Evolutionary conservation across 2,888 invertebrate species (phyloP).

Genomic region (Drosophila mercatorum): DNA sequence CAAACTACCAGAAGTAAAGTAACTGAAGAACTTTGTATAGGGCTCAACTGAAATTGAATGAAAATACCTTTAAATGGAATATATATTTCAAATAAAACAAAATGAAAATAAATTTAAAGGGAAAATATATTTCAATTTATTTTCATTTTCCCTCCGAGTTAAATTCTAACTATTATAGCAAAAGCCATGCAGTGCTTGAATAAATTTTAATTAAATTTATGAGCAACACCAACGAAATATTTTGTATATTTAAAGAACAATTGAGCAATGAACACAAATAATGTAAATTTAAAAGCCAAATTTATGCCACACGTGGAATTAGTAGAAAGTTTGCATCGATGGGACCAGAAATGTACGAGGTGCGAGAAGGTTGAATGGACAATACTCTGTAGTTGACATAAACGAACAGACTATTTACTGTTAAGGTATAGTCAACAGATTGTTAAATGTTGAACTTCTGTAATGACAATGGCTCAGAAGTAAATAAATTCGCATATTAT

Average conservation of each 20-base stretch:
- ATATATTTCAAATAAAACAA: conserved; percentile 22
- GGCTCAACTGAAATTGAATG: no score
- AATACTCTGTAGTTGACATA: background rate
- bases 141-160: background rate
- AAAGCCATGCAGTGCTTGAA: conserved; percentile 19
- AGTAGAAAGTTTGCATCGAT: background rate
- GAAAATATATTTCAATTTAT: background rate
- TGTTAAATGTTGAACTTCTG: background rate
- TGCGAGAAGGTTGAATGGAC: background rate
- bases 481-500: background rate
- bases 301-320: conserved; percentile 30
- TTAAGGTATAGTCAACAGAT: no score
- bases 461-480: no score
- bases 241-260: background rate
- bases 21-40: conserved; percentile 1
- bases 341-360: background rate
- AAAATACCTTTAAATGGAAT: no score
- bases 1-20: background rate
- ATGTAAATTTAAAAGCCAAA: conserved; percentile 11
- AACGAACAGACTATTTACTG: no score
- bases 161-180: no score
- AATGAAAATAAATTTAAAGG: no score
- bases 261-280: conserved; percentile 11
- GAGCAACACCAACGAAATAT: conserved; percentile 7
- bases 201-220: conserved; percentile 44